A percentile compares a stretch with the other conserved stretches of the same genome.
These are phyloP conservation scores for Papilio demoleus DNA, from an alignment of 2,888 invertebrate species.

Conservation along the genomic window DNA sequence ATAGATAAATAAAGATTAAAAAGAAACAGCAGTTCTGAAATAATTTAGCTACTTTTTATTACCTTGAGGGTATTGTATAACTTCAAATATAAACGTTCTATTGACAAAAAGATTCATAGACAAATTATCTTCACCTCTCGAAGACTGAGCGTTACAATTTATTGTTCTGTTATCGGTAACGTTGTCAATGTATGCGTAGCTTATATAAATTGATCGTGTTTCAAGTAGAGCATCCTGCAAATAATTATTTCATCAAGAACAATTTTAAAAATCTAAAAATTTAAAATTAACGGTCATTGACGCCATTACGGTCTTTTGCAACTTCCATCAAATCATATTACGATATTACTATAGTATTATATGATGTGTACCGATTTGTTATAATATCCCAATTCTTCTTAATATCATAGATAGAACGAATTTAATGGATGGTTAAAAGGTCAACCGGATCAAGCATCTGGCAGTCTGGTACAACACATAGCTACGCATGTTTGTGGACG, in stretches of 20 bases:
- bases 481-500: too few species aligned
- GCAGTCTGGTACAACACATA: too few species aligned
- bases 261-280: neutral
- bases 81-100: slow-evolving; percentile 62
- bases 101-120: slow-evolving; percentile 59
- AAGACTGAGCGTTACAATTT: slow-evolving; percentile 60
- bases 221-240: slow-evolving; percentile 60
- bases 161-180: slow-evolving; percentile 59
- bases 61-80: slow-evolving; percentile 63
- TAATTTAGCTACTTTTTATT: slow-evolving; percentile 31
- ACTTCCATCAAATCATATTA: neutral
- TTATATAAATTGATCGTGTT: slow-evolving; percentile 62
- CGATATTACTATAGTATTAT: too few species aligned
- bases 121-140: slow-evolving; percentile 49
- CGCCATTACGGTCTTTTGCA: neutral
- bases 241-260: neutral
- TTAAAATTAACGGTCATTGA: neutral
- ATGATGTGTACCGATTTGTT: too few species aligned
- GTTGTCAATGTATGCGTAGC: slow-evolving; percentile 59
- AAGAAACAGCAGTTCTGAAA: too few species aligned
- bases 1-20: too few species aligned
- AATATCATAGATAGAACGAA: too few species aligned
- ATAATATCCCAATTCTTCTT: too few species aligned
- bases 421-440: too few species aligned
- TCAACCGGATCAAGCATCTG: too few species aligned